Evolutionary conservation across 2,113 vertebrate species (phyloP).

Genomic region (Steatornis caripensis): DNA sequence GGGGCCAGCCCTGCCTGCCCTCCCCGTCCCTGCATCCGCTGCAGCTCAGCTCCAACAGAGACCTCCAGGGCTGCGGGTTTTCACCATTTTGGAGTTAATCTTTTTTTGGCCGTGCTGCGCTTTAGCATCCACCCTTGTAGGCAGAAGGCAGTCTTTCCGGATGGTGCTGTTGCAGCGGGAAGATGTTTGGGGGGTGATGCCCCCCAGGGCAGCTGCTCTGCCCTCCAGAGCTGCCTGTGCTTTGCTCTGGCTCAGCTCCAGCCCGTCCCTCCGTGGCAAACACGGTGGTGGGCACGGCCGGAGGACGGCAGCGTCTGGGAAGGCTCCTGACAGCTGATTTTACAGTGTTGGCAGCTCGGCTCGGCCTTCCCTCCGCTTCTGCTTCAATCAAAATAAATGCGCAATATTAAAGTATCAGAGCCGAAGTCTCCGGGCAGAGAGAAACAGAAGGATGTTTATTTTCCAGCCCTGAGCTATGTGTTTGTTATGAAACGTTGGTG

Average conservation of each 20-base stretch:
- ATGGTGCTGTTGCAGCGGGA: neutral
- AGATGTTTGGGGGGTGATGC: neutral
- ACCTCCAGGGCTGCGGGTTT: neutral
- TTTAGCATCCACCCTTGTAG: neutral
- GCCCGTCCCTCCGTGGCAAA: neutral
- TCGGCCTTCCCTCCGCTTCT: neutral
- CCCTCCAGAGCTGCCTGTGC: neutral
- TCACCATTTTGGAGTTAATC: neutral
- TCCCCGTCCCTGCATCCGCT: rapidly evolving
- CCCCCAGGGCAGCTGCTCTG: neutral
- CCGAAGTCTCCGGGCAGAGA: neutral
- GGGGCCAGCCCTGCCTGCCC: neutral
- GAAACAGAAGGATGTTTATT: neutral
- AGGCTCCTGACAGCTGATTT: neutral
- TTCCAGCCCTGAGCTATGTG: neutral
- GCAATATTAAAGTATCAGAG: neutral
- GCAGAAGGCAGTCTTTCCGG: neutral
- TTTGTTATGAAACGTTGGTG: neutral
- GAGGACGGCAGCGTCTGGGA: neutral
- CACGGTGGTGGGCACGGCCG: neutral
- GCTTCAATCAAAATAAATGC: neutral
- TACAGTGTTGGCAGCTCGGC: neutral
- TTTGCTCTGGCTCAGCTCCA: neutral
- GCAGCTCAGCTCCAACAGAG: neutral
- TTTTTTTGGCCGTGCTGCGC: neutral